A percentile compares a stretch with the other conserved stretches of the same genome.
Conservation (phyloP, 2,113 vertebrate genomes). For the Nematolebias whitei region DNA sequence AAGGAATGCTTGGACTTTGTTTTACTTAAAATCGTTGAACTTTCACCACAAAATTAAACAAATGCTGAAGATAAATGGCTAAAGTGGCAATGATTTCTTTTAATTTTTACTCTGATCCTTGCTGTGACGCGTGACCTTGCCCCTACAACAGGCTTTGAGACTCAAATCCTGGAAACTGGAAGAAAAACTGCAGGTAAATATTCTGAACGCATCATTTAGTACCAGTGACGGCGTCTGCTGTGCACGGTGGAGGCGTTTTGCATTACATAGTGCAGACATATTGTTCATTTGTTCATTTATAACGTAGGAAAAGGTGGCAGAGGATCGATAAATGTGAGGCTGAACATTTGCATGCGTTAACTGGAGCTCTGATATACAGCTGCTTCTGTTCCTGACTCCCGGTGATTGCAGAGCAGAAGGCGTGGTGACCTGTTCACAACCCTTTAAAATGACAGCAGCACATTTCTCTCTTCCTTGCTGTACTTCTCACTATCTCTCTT, state of each 20-base stretch:
- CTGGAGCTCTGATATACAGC: constrained; percentile 1
- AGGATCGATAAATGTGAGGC: constrained; percentile 44
- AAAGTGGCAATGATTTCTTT: too few species aligned
- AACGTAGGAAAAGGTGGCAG: not conserved
- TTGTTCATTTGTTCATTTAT: constrained; percentile 19
- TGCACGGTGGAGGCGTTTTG: constrained; percentile 8
- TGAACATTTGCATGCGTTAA: constrained; percentile 54
- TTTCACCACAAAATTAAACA: too few species aligned
- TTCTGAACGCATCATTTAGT: constrained; percentile 16
- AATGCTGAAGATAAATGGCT: too few species aligned
- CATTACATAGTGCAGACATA: not conserved
- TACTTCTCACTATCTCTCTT: constrained; percentile 43
- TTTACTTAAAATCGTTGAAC: too few species aligned
- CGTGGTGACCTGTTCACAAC: constrained; percentile 73
- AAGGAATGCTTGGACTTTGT: too few species aligned
- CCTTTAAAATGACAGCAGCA: constrained; percentile 70
- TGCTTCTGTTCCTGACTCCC: constrained; percentile 40
- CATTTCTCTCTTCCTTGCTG: constrained; percentile 47
- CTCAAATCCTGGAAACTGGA: constrained; percentile 19
- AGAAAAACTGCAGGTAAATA: constrained; percentile 9
- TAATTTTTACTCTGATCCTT: too few species aligned
- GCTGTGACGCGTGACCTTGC: too few species aligned
- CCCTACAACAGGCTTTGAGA: too few species aligned
- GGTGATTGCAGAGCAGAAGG: constrained; percentile 50
- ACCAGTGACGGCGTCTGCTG: not conserved